Conservation (phyloP, 2,888 invertebrate genomes). For the Dexiosoma caninum region DNA sequence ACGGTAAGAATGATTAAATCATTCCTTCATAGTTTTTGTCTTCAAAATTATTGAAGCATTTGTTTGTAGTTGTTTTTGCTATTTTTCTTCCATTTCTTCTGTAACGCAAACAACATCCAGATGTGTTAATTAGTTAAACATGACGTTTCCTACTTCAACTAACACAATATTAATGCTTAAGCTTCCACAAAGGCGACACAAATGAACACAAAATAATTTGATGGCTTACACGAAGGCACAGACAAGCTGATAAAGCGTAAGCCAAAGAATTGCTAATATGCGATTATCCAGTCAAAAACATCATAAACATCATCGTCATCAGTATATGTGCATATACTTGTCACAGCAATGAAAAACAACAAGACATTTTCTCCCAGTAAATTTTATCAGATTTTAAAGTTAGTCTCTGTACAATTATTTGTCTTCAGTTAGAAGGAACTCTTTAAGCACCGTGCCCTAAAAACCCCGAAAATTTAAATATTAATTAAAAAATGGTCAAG, state of each 20-base stretch:
- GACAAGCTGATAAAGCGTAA: not conserved
- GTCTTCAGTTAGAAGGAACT: not conserved
- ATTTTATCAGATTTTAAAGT: conserved; percentile 40
- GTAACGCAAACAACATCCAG: conserved; percentile 35
- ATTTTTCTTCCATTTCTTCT: conserved; percentile 1
- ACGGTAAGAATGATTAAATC: conserved; percentile 1
- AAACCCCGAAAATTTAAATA: not conserved
- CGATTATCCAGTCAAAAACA: not conserved
- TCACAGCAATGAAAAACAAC: not conserved
- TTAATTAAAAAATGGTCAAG: not conserved
- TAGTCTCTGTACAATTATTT: not conserved
- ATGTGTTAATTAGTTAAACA: conserved; percentile 62
- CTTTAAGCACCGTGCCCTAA: not conserved
- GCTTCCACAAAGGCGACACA: conserved; percentile 3
- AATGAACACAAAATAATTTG: conserved; percentile 4
- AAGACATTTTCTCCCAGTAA: conserved; percentile 48
- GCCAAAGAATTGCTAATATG: conserved; percentile 5
- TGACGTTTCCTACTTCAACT: conserved; percentile 42
- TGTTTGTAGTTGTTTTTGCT: conserved; percentile 12
- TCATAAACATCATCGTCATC: not conserved
- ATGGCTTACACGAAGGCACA: not conserved
- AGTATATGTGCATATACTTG: too few species aligned
- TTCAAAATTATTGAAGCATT: conserved; percentile 19
- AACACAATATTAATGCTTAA: conserved; percentile 8
- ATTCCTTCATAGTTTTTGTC: conserved; percentile 7